These are phyloP conservation scores for Himalopsyche japonica DNA, from an alignment of 2,888 invertebrate species.

Conservation along the genomic window DNA sequence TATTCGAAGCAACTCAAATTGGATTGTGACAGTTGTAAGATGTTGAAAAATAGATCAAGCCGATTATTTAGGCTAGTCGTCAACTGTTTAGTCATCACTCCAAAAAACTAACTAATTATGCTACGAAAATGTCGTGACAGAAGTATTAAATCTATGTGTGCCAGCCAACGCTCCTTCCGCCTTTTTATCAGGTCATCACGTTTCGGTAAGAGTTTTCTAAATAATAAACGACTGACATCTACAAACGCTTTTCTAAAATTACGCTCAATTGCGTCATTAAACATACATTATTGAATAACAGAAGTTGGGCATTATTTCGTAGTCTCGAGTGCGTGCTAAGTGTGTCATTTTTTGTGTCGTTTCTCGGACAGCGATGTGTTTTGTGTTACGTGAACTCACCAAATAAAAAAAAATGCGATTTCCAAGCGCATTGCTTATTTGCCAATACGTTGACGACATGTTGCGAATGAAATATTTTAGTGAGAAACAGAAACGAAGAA, in stretches of 20 bases:
- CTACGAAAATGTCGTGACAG: not conserved
- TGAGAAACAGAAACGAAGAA: too few relatives aligned
- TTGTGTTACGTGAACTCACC: not conserved
- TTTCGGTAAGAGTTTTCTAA: not conserved
- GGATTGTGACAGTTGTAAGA: too few relatives aligned
- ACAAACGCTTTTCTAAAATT: not conserved
- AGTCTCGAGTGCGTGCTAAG: not conserved
- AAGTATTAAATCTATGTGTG: not conserved
- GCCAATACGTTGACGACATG: too few relatives aligned
- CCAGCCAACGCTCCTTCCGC: not conserved
- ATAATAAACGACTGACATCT: not conserved
- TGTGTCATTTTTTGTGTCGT: not conserved
- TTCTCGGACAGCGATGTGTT: not conserved
- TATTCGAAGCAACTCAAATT: too few relatives aligned
- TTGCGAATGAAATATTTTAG: too few relatives aligned
- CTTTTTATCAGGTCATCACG: not conserved
- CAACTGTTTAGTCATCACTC: not conserved
- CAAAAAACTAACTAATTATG: not conserved
- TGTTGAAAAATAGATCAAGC: too few relatives aligned
- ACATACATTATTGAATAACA: not conserved
- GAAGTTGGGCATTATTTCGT: constrained; percentile 8
- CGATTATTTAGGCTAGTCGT: not conserved
- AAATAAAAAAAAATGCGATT: not conserved
- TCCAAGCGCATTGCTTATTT: too few relatives aligned
- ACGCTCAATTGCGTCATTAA: not conserved